A percentile compares a stretch with the other conserved stretches of the same genome.
phyloP scores from a whole-genome alignment of 2,888 invertebrate genomes.

The Callyntrura guangdongensis region DNA sequence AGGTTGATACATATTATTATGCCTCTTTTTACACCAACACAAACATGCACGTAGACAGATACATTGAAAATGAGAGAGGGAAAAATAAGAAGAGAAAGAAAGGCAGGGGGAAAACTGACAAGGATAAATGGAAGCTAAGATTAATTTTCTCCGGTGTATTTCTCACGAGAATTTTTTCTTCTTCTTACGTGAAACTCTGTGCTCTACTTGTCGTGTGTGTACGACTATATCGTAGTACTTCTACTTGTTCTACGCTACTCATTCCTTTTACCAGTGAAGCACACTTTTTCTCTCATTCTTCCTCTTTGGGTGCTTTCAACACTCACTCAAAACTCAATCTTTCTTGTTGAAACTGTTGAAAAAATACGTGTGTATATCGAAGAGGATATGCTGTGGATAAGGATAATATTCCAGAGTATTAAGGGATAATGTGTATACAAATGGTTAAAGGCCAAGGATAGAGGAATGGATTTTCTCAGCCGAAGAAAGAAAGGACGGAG shows the following conservation, averaged over 20 bases:
- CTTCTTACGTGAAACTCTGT: constrained; percentile 18
- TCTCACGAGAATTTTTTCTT: constrained; percentile 84
- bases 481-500: neutral
- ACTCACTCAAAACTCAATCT: constrained; percentile 78
- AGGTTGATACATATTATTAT: constrained; percentile 46
- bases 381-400: constrained; percentile 66
- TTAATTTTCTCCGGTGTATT: constrained; percentile 85
- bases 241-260: neutral
- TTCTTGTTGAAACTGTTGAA: constrained; percentile 60
- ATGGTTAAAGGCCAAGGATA: constrained; percentile 59
- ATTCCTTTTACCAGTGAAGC: neutral
- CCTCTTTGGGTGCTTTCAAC: constrained; percentile 52
- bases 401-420: constrained; percentile 48
- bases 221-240: neutral
- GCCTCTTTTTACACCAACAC: constrained; percentile 19
- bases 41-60: constrained; percentile 17
- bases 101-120: constrained; percentile 81
- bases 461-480: constrained; percentile 32
- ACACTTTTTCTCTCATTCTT: constrained; percentile 25
- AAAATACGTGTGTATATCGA: constrained; percentile 13
- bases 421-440: constrained; percentile 41
- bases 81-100: constrained; percentile 57
- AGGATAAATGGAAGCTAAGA: constrained; percentile 85
- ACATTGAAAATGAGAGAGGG: constrained; percentile 43
- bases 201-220: constrained; percentile 1